Percentiles rank a stretch among this genome's conserved stretches.
These are phyloP conservation scores for Poecilobothrus nobilitatus DNA, from an alignment of 2,888 invertebrate genomes.

Conservation along the genomic window DNA sequence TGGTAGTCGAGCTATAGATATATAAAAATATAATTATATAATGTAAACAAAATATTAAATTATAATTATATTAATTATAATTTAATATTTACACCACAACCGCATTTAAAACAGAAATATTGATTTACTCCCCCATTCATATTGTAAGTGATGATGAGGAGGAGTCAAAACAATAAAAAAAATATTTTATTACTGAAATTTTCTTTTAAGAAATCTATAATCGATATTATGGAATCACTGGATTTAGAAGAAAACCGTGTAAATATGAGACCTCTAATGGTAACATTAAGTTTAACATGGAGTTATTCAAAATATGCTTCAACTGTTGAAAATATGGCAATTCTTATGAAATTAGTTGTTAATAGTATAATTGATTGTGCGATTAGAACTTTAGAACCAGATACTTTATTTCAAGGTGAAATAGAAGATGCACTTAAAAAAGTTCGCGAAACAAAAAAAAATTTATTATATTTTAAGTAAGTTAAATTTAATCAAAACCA, in stretches of 20 bases:
- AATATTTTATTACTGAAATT: too few species aligned
- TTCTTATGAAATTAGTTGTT: constrained; percentile 67
- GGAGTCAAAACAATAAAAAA: too few species aligned
- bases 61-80: too few species aligned
- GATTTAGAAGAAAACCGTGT: constrained; percentile 57
- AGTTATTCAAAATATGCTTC: constrained; percentile 72
- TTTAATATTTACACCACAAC: too few species aligned
- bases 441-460: constrained; percentile 47
- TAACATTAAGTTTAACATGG: constrained; percentile 78
- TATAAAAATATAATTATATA: too few species aligned
- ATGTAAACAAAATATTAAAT: too few species aligned
- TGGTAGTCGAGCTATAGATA: too few species aligned
- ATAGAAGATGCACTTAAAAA: constrained; percentile 62
- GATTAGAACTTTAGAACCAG: constrained; percentile 64
- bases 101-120: too few species aligned
- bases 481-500: constrained; percentile 20
- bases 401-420: constrained; percentile 78
- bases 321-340: constrained; percentile 54
- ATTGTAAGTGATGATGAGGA: too few species aligned
- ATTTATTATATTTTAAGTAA: constrained; percentile 52
- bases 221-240: constrained; percentile 61
- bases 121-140: too few species aligned
- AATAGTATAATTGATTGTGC: constrained; percentile 74
- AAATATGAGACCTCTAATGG: constrained; percentile 61
- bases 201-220: constrained; percentile 45